These are phyloP conservation scores for Cryptocheilus praepositus DNA, from an alignment of 2,888 invertebrate species.

Conservation along the genomic window DNA sequence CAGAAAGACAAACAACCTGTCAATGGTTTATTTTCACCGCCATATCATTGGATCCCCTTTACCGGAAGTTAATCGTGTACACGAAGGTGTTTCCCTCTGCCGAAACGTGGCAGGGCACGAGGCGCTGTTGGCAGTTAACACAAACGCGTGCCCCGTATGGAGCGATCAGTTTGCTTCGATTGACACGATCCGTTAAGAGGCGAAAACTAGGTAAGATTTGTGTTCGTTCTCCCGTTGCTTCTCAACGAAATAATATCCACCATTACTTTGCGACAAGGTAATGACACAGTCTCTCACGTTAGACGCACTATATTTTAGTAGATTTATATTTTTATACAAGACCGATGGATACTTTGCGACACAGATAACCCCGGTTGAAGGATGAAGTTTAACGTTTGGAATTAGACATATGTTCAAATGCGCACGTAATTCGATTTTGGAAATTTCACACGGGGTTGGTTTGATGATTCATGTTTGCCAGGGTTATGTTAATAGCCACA, in stretches of 20 bases:
- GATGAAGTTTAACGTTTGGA: not conserved
- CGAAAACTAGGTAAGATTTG: conserved; percentile 19
- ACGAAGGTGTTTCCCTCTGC: conserved; percentile 45
- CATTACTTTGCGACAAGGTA: too few species aligned
- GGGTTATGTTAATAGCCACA: too few species aligned
- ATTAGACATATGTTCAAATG: not conserved
- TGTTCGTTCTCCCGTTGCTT: not conserved
- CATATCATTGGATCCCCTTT: conserved; percentile 37
- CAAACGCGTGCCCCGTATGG: conserved; percentile 34
- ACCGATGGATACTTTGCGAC: not conserved
- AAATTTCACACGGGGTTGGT: too few species aligned
- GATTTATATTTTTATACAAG: not conserved
- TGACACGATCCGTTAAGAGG: conserved; percentile 26
- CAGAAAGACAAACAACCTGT: not conserved
- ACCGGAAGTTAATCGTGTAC: conserved; percentile 57
- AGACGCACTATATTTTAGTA: not conserved
- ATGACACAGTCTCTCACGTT: too few species aligned
- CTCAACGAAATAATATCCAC: not conserved
- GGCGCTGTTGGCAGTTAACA: conserved; percentile 63
- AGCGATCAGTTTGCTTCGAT: conserved; percentile 15
- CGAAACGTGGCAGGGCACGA: conserved; percentile 67
- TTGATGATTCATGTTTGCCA: too few species aligned
- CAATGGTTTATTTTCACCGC: conserved; percentile 41
- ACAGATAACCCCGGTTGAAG: not conserved
- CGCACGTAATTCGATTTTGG: too few species aligned